A percentile compares a stretch with the other conserved stretches of the same genome.
These are phyloP conservation scores for Orchestes rusci DNA, from an alignment of 2,888 invertebrate species.

Conservation along the genomic window DNA sequence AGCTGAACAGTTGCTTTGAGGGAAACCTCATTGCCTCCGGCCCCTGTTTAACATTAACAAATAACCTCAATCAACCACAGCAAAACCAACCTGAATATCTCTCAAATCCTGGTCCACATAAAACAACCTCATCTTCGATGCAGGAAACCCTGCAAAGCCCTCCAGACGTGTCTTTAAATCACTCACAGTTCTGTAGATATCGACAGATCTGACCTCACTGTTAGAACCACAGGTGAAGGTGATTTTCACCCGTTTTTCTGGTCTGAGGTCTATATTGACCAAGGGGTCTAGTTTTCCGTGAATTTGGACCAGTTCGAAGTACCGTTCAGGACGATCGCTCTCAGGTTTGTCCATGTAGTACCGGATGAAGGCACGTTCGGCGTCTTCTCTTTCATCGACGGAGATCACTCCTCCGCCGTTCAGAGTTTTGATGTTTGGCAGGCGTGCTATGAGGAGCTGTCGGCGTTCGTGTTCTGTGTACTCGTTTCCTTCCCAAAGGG, in stretches of 20 bases:
- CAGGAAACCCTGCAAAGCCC: slow-evolving; percentile 71
- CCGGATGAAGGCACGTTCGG: slow-evolving; percentile 88
- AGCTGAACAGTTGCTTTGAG: slow-evolving; percentile 83
- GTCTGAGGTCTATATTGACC: slow-evolving; percentile 79
- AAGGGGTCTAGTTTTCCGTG: slow-evolving; percentile 88
- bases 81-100: slow-evolving; percentile 42
- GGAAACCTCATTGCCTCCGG: slow-evolving; percentile 87
- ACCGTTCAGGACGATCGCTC: slow-evolving; percentile 76
- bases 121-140: slow-evolving; percentile 79
- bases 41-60: slow-evolving; percentile 46
- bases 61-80: neutral
- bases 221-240: slow-evolving; percentile 72
- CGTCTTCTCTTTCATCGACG: slow-evolving; percentile 80
- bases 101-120: slow-evolving; percentile 78
- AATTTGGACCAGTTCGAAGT: slow-evolving; percentile 70
- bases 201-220: slow-evolving; percentile 66
- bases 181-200: slow-evolving; percentile 72
- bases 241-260: slow-evolving; percentile 81
- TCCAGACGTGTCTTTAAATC: slow-evolving; percentile 78
- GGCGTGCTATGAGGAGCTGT: slow-evolving; percentile 77
- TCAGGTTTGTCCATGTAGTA: slow-evolving; percentile 86
- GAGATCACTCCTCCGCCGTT: slow-evolving; percentile 86
- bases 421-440: slow-evolving; percentile 76
- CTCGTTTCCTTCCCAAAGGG: slow-evolving; percentile 68
- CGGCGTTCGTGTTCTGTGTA: slow-evolving; percentile 85